Percentiles rank a stretch among this genome's conserved stretches.
Conservation (phyloP, 2,797 vertebrate genomes). For the Acanthiza pusilla region DNA sequence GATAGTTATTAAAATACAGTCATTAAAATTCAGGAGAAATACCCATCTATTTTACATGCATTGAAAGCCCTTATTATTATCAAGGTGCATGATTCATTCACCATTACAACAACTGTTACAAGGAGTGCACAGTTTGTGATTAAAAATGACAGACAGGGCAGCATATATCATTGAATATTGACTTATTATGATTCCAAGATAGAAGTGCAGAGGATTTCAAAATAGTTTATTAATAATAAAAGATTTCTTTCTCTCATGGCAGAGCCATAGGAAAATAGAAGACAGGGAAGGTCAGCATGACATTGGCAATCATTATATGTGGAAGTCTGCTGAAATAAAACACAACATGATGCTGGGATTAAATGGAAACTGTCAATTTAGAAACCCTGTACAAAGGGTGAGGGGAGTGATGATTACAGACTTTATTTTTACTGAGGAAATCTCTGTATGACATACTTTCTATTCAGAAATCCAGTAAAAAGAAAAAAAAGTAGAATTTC, state of each 20-base stretch:
- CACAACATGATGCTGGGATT: not conserved
- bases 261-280: not conserved
- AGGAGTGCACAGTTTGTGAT: not conserved
- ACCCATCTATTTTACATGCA: not conserved
- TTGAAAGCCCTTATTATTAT: not conserved
- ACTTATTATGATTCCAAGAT: conserved; percentile 13
- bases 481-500: not conserved
- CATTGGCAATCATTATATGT: not conserved
- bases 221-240: conserved; percentile 34
- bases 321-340: conserved; percentile 22
- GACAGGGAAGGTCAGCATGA: conserved; percentile 2
- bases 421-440: not conserved
- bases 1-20: not conserved
- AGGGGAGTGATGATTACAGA: not conserved
- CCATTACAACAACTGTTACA: conserved; percentile 7
- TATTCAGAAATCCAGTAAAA: not conserved
- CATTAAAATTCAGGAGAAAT: not conserved
- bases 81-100: not conserved
- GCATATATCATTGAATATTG: conserved; percentile 20
- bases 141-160: conserved; percentile 9
- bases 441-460: not conserved
- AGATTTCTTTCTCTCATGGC: not conserved
- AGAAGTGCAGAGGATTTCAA: not conserved
- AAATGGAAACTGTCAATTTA: not conserved
- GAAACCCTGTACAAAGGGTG: not conserved